Base-by-base conservation (phyloP, 2,888 invertebrate species). In the Ectobius pallidus region DNA sequence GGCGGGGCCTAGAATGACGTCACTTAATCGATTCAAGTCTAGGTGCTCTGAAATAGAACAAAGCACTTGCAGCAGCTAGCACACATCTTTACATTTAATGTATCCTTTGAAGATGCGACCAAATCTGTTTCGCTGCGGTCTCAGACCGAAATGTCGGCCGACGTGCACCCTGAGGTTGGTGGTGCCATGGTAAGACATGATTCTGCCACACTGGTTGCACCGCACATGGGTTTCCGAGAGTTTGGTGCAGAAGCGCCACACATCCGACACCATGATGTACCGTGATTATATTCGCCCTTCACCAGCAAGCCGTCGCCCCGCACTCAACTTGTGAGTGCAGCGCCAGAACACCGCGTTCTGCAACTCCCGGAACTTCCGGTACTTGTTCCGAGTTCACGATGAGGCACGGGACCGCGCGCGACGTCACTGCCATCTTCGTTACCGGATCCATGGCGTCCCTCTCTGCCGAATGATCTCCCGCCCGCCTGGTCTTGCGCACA, bases 171-270 rank as follows among this genome's bases (percentile, higher is more conserved):
- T 68, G n/a, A 77, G 62, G 67, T 77, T 77, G n/a, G 77, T 77
- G 25, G 77, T 77, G 32, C 77, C 77, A 49, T 77, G 77, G 74
- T 75, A 77, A 18, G 73, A 72, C 77, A 77, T 77, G n/a, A 77
- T 70, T 11, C 76, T 74, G 6, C 75, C 75, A 52, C 77, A 77
- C 46, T 75, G 75, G 61, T 77, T 75, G 68, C 77, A 77, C 27
- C 70, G 69, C 39, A 77, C 77, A 18, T 72, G 70, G 32, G 70
- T 76, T 42, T 75, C 73, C 2, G 76, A 70, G 14, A 77, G 67
- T 11, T 74, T 72, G 9, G 77, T 76, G 68, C 77, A 77, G 69
- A 74, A 77, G 44, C 71, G 68, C 77, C 77, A 77, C 55, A 77
- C 77, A 63, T 76, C 77, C 16, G 76, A 76, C 62, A 77, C 77